Evolutionary conservation across 2,797 vertebrate species (phyloP).

Genomic region (Aphelocoma californica): DNA sequence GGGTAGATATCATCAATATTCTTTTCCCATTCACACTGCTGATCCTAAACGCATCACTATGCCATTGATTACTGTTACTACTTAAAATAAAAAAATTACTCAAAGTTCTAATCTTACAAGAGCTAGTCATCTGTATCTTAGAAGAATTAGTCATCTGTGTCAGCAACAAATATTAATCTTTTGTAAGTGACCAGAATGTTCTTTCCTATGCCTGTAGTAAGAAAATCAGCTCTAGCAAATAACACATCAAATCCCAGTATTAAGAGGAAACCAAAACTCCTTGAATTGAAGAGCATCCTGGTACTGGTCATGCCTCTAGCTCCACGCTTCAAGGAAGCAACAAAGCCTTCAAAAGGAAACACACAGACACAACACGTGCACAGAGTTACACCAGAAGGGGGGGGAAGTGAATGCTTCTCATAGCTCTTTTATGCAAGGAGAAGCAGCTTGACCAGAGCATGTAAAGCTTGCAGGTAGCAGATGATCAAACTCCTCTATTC

Average conservation of each 20-base stretch:
- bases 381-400: background rate
- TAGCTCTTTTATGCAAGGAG: background rate
- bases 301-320: background rate
- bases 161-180: background rate
- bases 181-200: background rate
- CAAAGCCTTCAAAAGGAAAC: background rate
- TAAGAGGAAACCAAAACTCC: background rate
- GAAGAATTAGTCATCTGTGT: background rate
- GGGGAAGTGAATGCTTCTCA: background rate
- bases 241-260: background rate
- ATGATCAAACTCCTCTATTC: background rate
- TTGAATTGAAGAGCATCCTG: background rate
- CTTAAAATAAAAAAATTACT: background rate
- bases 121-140: background rate
- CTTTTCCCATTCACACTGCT: background rate
- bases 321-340: background rate
- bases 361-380: background rate
- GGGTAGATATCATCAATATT: background rate
- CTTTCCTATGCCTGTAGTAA: background rate
- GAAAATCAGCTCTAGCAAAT: background rate
- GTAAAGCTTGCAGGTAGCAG: background rate
- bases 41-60: background rate
- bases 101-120: background rate
- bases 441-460: background rate
- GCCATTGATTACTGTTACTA: background rate